Evolutionary conservation across 2,797 vertebrate genomes (phyloP).

Genomic region (Bufotes viridis): DNA sequence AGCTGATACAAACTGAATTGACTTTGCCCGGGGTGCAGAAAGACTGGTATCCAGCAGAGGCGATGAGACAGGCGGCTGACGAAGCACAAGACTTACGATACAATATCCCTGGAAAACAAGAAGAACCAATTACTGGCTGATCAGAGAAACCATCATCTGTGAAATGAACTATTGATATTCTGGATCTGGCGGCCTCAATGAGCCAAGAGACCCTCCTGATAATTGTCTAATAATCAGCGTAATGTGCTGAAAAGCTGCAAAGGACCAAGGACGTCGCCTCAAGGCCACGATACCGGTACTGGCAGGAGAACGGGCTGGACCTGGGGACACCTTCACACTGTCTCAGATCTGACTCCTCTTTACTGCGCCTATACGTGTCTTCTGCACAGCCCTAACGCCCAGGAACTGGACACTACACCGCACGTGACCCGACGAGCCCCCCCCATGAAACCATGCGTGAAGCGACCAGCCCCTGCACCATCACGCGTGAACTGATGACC

Average conservation of each 20-base stretch:
- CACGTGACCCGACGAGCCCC: neutral
- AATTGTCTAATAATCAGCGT: constrained; percentile 37
- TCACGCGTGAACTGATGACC: neutral
- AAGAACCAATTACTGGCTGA: constrained; percentile 25
- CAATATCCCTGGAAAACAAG: constrained; percentile 83
- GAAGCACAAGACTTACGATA: constrained; percentile 96
- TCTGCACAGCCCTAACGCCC: neutral
- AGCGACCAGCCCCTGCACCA: neutral
- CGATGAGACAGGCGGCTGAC: constrained; percentile 92
- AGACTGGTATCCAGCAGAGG: constrained; percentile 96
- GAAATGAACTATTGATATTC: constrained; percentile 52
- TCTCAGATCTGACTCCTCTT: neutral
- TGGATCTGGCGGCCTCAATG: neutral
- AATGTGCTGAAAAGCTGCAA: neutral
- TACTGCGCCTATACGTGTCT: neutral
- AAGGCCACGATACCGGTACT: constrained; percentile 8
- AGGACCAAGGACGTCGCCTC: neutral
- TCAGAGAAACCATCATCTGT: constrained; percentile 44
- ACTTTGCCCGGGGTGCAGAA: constrained; percentile 93
- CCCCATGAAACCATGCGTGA: neutral
- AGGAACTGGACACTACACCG: neutral
- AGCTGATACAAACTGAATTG: constrained; percentile 97
- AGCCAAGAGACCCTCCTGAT: neutral
- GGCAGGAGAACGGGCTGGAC: neutral
- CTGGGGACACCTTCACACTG: too few species aligned